A percentile compares a stretch with the other conserved stretches of the same genome.
Evolutionary conservation across 2,797 vertebrate genomes (phyloP).

Genomic region (Otolemur crassicaudatus): DNA sequence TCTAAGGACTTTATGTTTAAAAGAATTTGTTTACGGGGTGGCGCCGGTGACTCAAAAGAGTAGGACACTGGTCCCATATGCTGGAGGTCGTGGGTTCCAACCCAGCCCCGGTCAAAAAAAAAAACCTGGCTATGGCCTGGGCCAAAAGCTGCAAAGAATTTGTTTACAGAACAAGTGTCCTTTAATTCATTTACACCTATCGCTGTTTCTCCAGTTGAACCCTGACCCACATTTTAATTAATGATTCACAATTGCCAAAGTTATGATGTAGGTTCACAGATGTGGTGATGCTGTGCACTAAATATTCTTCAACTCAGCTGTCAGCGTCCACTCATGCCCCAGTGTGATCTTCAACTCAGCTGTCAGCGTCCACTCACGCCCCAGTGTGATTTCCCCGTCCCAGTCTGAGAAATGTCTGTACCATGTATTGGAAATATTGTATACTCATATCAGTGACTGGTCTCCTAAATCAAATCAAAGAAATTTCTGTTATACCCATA

Average conservation of each 20-base stretch:
- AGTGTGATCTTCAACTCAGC: not conserved
- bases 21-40: not conserved
- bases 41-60: too few species aligned
- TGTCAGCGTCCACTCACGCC: too few species aligned
- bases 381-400: not conserved
- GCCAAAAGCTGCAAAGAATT: not conserved
- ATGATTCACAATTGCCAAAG: not conserved
- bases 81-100: too few species aligned
- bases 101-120: too few species aligned
- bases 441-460: not conserved
- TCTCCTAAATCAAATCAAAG: not conserved
- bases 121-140: too few species aligned
- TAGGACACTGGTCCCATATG: too few species aligned
- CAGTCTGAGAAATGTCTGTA: not conserved
- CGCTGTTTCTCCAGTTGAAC: not conserved
- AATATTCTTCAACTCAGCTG: not conserved
- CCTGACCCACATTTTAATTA: not conserved
- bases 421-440: not conserved
- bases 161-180: not conserved
- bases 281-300: not conserved
- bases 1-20: not conserved
- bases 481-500: not conserved
- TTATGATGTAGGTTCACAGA: not conserved
- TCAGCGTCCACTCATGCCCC: too few species aligned
- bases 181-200: not conserved